A percentile compares a stretch with the other conserved stretches of the same genome.
phyloP scores from a whole-genome alignment of 2,797 vertebrate genomes.

The Lacerta bilineata region DNA sequence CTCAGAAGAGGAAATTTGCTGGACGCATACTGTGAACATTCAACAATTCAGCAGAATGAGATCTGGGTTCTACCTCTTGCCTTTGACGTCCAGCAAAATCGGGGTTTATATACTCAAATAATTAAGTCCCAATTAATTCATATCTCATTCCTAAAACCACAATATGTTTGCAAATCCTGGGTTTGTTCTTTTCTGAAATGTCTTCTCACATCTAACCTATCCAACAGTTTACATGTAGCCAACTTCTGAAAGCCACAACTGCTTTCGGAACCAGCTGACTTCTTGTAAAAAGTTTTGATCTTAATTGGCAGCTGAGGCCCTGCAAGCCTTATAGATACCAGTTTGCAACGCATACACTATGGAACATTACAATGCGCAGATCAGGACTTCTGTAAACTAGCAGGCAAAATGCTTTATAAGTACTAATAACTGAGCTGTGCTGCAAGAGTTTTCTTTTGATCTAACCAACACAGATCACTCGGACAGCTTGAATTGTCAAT shows the following conservation, averaged over 20 bases:
- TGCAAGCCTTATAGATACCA: background rate
- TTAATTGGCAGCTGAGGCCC: background rate
- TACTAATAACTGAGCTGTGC: background rate
- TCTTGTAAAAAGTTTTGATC: background rate
- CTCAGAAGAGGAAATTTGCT: background rate
- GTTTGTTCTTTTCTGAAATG: background rate
- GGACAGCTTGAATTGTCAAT: background rate
- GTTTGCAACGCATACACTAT: background rate
- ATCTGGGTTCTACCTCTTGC: background rate
- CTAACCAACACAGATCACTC: background rate
- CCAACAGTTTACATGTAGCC: background rate
- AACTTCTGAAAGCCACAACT: background rate
- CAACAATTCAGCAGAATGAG: background rate
- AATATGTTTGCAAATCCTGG: background rate
- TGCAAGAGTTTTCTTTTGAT: slow-evolving; percentile 11
- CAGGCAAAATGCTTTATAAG: background rate
- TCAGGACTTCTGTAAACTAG: background rate
- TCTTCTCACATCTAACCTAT: background rate
- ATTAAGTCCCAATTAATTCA: background rate
- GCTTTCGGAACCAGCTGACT: background rate
- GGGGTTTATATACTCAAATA: background rate
- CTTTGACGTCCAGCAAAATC: background rate
- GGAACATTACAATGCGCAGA: background rate
- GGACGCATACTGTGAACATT: background rate
- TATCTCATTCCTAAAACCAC: background rate